Evolutionary conservation across 2,797 vertebrate species (phyloP).

Genomic region (Anniella stebbinsi): DNA sequence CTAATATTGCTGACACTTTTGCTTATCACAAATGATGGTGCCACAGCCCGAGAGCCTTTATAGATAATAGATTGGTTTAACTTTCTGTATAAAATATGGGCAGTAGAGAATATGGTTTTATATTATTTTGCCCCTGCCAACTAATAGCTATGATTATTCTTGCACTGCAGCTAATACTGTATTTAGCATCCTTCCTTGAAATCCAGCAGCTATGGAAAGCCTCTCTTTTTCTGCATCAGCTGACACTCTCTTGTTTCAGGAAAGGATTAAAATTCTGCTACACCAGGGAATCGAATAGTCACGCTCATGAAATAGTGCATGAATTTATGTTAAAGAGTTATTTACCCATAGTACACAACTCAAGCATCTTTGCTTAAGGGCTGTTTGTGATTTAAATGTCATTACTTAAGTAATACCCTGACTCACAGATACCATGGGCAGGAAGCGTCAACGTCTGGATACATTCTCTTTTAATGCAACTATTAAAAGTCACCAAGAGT

Average conservation of each 20-base stretch:
- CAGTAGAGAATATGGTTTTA: background rate
- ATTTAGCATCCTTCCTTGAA: background rate
- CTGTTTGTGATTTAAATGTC: slow-evolving; percentile 24
- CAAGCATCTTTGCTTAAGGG: slow-evolving; percentile 10
- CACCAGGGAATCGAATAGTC: background rate
- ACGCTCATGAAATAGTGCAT: background rate
- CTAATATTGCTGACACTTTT: background rate
- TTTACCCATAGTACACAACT: background rate
- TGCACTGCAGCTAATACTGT: background rate
- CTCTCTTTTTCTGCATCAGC: background rate
- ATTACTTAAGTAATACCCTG: slow-evolving; percentile 15
- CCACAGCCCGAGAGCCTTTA: background rate
- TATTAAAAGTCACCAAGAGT: slow-evolving; percentile 18
- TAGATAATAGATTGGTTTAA: background rate
- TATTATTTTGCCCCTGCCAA: background rate
- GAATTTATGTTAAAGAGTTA: slow-evolving; percentile 22
- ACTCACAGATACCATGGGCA: background rate
- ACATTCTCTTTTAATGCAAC: background rate
- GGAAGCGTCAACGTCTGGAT: background rate
- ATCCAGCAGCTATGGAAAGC: background rate
- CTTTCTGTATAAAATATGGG: background rate
- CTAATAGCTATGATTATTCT: background rate
- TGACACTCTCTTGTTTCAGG: background rate
- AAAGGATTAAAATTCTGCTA: background rate
- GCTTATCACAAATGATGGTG: slow-evolving; percentile 1